Evolutionary conservation across 2,888 invertebrate species (phyloP).

Genomic region (Drosophila sordidula): DNA sequence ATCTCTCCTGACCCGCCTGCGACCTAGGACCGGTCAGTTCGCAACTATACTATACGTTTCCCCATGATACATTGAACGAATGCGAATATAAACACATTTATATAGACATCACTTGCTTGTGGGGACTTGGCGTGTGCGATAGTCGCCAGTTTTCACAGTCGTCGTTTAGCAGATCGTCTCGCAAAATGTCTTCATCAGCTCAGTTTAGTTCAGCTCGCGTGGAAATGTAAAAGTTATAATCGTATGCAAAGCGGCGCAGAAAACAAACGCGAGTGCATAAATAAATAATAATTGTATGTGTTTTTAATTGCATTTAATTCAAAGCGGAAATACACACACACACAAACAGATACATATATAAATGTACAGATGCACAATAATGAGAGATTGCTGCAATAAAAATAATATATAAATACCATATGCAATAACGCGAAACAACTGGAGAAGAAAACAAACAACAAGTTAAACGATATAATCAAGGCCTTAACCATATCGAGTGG

Average conservation of each 20-base stretch:
- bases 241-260: conserved; percentile 26
- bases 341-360: conserved; percentile 25
- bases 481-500: conserved; percentile 35
- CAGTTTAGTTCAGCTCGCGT: conserved; percentile 17
- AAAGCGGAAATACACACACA: conserved; percentile 67
- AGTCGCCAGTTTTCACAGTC: conserved; percentile 29
- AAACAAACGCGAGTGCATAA: conserved; percentile 47
- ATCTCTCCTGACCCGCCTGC: conserved; percentile 32
- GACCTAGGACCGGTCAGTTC: conserved; percentile 29
- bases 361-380: conserved; percentile 29
- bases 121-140: conserved; percentile 35
- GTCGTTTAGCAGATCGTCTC: conserved; percentile 25
- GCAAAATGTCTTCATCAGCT: conserved; percentile 41
- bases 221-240: conserved; percentile 31
- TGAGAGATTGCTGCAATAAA: conserved; percentile 42
- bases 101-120: conserved; percentile 8
- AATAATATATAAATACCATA: conserved; percentile 27
- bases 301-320: conserved; percentile 67
- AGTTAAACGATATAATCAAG: conserved; percentile 21
- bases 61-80: neutral
- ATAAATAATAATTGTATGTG: conserved; percentile 42
- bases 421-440: conserved; percentile 40
- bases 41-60: conserved; percentile 5
- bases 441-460: conserved; percentile 24
- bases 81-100: neutral